Base-by-base conservation (phyloP, 2,888 invertebrate genomes). In the Acrobasis suavella region DNA sequence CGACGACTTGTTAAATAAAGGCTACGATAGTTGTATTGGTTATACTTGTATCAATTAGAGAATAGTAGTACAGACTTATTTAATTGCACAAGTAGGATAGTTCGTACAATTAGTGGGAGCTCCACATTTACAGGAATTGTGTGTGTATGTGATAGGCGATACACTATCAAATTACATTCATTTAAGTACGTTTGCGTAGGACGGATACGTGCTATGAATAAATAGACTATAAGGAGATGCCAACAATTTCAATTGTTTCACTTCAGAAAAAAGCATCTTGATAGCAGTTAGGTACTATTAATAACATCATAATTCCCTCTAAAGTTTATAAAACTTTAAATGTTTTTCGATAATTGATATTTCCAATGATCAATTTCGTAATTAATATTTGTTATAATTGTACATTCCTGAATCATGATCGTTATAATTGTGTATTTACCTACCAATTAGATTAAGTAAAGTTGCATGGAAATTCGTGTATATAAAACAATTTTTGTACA, bases 401-500 rank as follows among this genome's bases (percentile, higher is more conserved):
- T 88, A 85, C 78, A 87, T 86, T 87, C 77, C 74, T 77, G 75
- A 77, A 72, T 76, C 75, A 77, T 72, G 74, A 81, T 76, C 75
- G 75, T 79, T 76, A 78, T 72, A 72, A 76, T 77, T 77, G 72
- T 77, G 72, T 73, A 81, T 77, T 79, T 85, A 86, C 78, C 84
- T 87, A 89, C 83, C 83, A 85, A 85, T 77, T 89, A 89, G 81
- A 70, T 67, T 85, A 83, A 87, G 80, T 73, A 76, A 78, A 86
- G 83, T 78, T 87, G 85, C 90, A 87, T 90, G 85, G 76, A 80
- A 79, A 82, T 86, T 87, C 78, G 83, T 91, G 89, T 91, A 90
- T 89, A 91, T 91, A 90, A 86, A 85, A 82, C 78, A 83, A 88
- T 85, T 91, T 91, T 92, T 92, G 91, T 91, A 91, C 91, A 91